phyloP scores from a whole-genome alignment of 2,888 invertebrate species.

The Patella ulyssiponensis region DNA sequence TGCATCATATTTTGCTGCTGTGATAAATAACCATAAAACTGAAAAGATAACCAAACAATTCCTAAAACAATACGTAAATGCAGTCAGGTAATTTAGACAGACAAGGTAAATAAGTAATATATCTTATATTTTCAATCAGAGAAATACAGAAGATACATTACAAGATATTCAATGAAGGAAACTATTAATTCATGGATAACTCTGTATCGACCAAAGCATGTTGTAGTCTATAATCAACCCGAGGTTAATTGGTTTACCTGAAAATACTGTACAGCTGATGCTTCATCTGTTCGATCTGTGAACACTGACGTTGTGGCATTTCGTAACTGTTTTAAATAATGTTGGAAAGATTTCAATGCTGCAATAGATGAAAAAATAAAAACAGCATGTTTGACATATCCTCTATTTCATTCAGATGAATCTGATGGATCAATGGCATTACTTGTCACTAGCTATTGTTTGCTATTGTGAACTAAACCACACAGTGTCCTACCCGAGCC shows the following conservation, averaged over 20 bases:
- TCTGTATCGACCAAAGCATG: no score
- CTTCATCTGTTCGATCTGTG: constrained; percentile 95
- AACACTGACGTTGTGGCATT: constrained; percentile 78
- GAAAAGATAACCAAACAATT: constrained; percentile 47
- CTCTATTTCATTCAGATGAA: not conserved
- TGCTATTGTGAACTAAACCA: not conserved
- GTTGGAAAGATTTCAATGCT: constrained; percentile 84
- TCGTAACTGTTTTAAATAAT: constrained; percentile 81
- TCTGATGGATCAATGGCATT: no score
- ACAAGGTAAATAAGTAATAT: no score
- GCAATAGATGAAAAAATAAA: constrained; percentile 39
- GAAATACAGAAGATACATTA: no score
- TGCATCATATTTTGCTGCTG: constrained; percentile 99
- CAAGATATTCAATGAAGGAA: no score
- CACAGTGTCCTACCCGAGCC: no score
- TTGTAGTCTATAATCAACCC: no score
- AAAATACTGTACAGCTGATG: constrained; percentile 98
- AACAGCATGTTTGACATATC: constrained; percentile 6
- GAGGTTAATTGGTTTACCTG: constrained; percentile 74
- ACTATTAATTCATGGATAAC: no score
- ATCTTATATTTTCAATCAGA: no score
- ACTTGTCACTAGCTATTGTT: not conserved
- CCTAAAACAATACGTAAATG: no score
- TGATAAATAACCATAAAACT: constrained; percentile 98
- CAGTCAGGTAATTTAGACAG: no score